Evolutionary conservation across 2,888 invertebrate species (phyloP), one percentile per base, ranked within the genome.

Genomic region (Epinotia ramella): DNA sequence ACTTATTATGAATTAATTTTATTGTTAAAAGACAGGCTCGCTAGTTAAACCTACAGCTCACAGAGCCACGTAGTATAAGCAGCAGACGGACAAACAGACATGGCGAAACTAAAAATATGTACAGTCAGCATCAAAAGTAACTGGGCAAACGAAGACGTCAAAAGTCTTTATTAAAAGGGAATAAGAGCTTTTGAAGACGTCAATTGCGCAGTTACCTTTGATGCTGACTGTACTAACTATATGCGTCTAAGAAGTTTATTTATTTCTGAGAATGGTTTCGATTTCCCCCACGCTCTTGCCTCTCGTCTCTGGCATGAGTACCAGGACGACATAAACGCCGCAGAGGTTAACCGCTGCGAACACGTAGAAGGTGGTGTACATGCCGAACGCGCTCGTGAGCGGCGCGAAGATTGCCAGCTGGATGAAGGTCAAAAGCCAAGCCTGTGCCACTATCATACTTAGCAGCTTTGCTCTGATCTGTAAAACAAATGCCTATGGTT

Each of bases 251-350:
- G 1, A 78, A 72, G 67, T 76, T 59, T 49, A 73, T 56, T 69
- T 60, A 56, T 56, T 40, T 60, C 64, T 63, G 20, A 73, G 64
- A 66, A 44, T 80, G 49, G 69, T 70, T 75, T 88, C 84, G 11
- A 93, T 91, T 69, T 88, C 82, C 68, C 90, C 88, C 18, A 91
- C 83, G 66, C 85, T 87, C 79, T 89, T 90, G 28, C 91, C 91
- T 79, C 88, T 91, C 0, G 93, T 94, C 80, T 94, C 94, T 0
- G 93, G 93, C 46, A 94, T 81, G 64, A 85, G 81, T 60, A 88
- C 77, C 53, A 89, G 79, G 69, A 86, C 82, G 56, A 88, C 84
- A 73, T 88, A 53, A 6, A 84, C 81, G 0, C 90, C 87, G 0
- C 86, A 57, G 33, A 89, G 69, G 79, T 91, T 89, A n/a, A 89